Conservation (phyloP, 2,113 vertebrate genomes). For the Phodopus roborovskii region DNA sequence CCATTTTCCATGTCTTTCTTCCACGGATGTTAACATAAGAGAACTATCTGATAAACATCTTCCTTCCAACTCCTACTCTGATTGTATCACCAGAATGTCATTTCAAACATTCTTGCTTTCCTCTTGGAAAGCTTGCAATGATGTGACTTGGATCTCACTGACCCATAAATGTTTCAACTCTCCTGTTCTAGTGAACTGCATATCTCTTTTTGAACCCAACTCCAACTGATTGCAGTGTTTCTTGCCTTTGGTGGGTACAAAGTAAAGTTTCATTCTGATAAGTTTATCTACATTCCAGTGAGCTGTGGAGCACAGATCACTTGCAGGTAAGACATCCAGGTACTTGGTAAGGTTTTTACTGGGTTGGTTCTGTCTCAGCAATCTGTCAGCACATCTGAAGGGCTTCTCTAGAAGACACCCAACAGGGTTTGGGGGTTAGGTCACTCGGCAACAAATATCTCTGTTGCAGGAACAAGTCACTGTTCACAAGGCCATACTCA, state of each 20-base stretch:
- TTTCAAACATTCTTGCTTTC: background rate
- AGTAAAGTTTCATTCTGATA: background rate
- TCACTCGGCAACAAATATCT: slow-evolving; percentile 31
- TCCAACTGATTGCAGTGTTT: background rate
- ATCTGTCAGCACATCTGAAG: background rate
- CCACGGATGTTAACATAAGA: background rate
- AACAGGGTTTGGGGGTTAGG: background rate
- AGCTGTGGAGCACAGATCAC: background rate
- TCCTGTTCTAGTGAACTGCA: background rate
- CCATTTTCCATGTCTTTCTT: background rate
- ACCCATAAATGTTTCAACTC: background rate
- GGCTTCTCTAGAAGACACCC: background rate
- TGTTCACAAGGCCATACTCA: background rate
- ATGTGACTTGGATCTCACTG: background rate
- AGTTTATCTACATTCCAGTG: background rate
- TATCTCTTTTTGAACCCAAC: background rate
- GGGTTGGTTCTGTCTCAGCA: background rate
- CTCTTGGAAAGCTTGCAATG: background rate
- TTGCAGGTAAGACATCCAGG: background rate
- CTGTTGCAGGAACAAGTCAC: background rate
- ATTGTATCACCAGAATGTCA: background rate
- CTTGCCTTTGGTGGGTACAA: background rate
- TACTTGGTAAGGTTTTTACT: background rate
- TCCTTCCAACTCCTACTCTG: background rate
- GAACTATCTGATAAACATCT: background rate